Evolutionary conservation across 2,888 invertebrate species (phyloP).

Genomic region (Drosophila crucigera): DNA sequence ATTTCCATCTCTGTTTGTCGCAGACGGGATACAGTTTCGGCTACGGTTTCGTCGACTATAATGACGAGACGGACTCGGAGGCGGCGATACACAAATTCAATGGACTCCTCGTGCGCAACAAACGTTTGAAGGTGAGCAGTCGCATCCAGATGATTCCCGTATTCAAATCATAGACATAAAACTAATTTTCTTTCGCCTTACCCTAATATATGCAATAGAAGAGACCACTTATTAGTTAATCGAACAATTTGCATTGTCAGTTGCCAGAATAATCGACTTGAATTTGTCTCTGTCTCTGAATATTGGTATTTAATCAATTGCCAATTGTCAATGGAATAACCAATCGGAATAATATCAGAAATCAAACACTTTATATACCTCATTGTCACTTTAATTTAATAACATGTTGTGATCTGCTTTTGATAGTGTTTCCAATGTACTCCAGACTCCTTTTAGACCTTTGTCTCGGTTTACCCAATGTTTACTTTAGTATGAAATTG

Average conservation of each 20-base stretch:
- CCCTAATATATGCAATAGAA: not conserved
- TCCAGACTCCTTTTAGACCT: not conserved
- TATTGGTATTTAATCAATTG: slow-evolving; percentile 1
- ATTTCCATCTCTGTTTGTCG: slow-evolving; percentile 16
- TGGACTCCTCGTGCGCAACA: slow-evolving; percentile 95
- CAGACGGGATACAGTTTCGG: slow-evolving; percentile 98
- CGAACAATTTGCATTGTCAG: not conserved
- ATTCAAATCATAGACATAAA: not conserved
- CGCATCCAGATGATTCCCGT: not conserved
- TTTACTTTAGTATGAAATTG: not conserved
- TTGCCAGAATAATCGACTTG: not conserved
- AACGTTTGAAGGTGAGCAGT: slow-evolving; percentile 92
- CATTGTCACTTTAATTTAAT: not conserved
- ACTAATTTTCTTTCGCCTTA: slow-evolving; percentile 6
- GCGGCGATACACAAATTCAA: slow-evolving; percentile 94
- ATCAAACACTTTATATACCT: not conserved
- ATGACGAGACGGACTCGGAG: slow-evolving; percentile 92
- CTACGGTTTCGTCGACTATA: slow-evolving; percentile 97
- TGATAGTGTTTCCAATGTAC: not conserved
- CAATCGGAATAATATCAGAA: not conserved
- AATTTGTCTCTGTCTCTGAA: not conserved
- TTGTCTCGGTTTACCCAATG: not conserved
- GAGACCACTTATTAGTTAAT: slow-evolving; percentile 8
- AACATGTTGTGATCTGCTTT: not conserved
- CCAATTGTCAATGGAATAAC: slow-evolving; percentile 6